Conservation (phyloP, 2,797 vertebrate genomes). For the Atherinosoma microstoma region DNA sequence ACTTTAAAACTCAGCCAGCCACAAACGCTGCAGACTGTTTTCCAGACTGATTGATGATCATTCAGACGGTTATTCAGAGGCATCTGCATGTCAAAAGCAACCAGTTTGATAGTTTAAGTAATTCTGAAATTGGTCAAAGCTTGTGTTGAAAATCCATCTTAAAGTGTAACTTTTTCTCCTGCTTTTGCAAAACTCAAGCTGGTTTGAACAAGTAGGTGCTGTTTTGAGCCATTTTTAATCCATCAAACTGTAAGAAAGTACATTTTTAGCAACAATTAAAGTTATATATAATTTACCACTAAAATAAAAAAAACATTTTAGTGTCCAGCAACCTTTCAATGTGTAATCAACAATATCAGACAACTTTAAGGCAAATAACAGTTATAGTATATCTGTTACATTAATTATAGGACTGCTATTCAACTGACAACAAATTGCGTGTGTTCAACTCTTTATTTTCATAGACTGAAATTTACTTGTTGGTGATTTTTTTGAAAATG, state of each 20-base stretch:
- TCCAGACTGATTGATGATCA: not conserved
- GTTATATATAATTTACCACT: too few species aligned
- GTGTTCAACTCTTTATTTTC: not conserved
- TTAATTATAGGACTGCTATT: not conserved
- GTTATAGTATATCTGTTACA: not conserved
- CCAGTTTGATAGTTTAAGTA: not conserved
- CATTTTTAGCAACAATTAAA: too few species aligned
- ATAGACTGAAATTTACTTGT: not conserved
- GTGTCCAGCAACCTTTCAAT: too few species aligned
- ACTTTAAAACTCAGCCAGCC: not conserved
- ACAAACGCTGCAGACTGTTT: not conserved
- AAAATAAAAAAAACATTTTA: too few species aligned
- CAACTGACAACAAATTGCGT: not conserved
- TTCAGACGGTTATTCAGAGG: not conserved
- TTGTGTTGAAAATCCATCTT: not conserved
- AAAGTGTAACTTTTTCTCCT: too few species aligned
- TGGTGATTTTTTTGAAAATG: not conserved
- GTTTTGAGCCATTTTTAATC: too few species aligned
- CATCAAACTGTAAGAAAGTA: too few species aligned
- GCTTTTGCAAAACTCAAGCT: too few species aligned
- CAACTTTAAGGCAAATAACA: not conserved
- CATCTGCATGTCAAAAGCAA: not conserved
- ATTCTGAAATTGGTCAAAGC: not conserved
- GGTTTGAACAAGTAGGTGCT: too few species aligned
- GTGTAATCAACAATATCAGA: too few species aligned